Base-by-base conservation (phyloP, 1,140 invertebrate species). In the Argopecten irradians region DNA sequence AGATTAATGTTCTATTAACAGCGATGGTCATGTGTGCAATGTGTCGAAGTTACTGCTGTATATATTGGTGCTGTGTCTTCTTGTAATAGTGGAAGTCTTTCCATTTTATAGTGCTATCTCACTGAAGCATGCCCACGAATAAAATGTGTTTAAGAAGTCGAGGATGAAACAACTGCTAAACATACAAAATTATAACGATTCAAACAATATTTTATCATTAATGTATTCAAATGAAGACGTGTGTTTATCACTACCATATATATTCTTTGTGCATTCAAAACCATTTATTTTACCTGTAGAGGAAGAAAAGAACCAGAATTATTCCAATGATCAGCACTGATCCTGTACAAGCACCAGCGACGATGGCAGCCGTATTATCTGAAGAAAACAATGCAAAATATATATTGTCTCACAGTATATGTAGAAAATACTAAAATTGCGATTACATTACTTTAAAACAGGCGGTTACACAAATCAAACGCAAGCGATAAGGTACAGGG, bases 261-360 rank as follows among this genome's bases (percentile, higher is more conserved):
- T n/a, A n/a, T n/a, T n/a, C n/a, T n/a, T n/a, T n/a, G n/a, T n/a
- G n/a, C n/a, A n/a, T n/a, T n/a, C n/a, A n/a, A n/a, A n/a, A n/a
- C n/a, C n/a, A n/a, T n/a, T n/a, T n/a, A n/a, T n/a, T n/a, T n/a
- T n/a, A 87, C 87, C 87, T 88, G 28, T 88, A 88, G 0, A 88
- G n/a, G 28, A 86, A 32, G 11, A 85, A 5, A 34, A 55, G 84
- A 43, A 34, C 28, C 1, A 88, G 32, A 33, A 43, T 34, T 0
- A 36, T 34, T 33, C 33, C 34, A 33, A 88, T 28, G 19, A 43
- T 36, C 9, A 86, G 8, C 16, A 84, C 22, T 0, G 43, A 32
- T 33, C 87, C 87, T 22, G 82, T 32, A 83, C 55, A 87, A 0
- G 82, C 36, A 8, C 86, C 55, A 34, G 82, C 86, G 0, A 87